Evolutionary conservation across 2,113 vertebrate genomes (phyloP), one percentile per base, ranked within the genome.

Genomic region (Alligator sinensis): DNA sequence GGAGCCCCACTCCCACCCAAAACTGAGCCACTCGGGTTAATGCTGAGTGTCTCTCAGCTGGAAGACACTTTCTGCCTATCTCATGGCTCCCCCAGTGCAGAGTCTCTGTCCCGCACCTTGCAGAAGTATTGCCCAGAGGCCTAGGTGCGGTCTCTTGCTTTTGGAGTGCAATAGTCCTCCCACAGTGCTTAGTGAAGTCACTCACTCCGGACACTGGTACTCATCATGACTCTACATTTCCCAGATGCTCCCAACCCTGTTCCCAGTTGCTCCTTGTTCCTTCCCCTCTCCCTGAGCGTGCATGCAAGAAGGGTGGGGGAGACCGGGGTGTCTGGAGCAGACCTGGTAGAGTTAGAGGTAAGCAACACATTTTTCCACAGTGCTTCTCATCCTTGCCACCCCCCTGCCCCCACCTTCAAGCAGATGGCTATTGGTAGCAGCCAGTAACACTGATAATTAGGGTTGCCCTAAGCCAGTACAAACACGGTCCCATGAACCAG

Each of bases 351-450:
- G 47, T 68, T 68, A 16, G 64, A 18, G 68, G 68, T 22, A 47
- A 9, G 47, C 47, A 47, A 47, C 47, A 47, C 47, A 47, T 72
- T 22, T 34, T 18, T 72, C 18, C 68, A 72, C 70, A 74, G 70
- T 24, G 11, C 21, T 47, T 47, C 70, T 47, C 34, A 74, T 15
- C 34, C 70, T 47, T 38, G 70, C 21, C 47, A 30, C 70, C 47
- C 70, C 24, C 22, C 70, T 47, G 16, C 19, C 47, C 78, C 30
- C 47, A 3, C 10, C n/a, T 70, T 0, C 30, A 78, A 16, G 47
- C 0, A 2, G 9, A 5, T 0, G 3, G 75, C 76, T 84, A 47
- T 47, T 47, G 47, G 47, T 47, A 47, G 47, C 70, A 47, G 70
- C 34, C 70, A 25, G 34, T 11, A 38, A 74, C 24, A 22, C 70